Evolutionary conservation across 1,140 invertebrate species (phyloP).

Genomic region (Kradibia gibbosae): DNA sequence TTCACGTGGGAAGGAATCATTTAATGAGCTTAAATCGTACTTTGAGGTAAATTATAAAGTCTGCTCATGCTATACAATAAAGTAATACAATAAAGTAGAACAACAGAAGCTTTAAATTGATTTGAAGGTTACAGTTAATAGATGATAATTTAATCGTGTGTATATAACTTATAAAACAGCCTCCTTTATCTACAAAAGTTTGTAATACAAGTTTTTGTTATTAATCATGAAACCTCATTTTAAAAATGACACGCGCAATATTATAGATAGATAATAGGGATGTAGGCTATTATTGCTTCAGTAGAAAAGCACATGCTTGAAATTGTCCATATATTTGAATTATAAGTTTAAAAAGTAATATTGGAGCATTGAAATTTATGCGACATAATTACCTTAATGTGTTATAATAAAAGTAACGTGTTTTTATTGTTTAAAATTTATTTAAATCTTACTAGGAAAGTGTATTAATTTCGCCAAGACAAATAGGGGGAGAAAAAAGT

Average conservation of each 20-base stretch:
- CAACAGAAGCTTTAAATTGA: neutral
- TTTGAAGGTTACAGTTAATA: conserved; percentile 16
- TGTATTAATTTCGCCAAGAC: no score
- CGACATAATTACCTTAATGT: no score
- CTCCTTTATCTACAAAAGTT: conserved; percentile 25
- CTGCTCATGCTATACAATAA: neutral
- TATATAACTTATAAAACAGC: conserved; percentile 5
- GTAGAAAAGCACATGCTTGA: no score
- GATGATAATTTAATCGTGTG: neutral
- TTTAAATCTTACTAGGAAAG: no score
- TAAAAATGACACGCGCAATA: conserved; percentile 8
- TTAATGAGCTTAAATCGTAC: conserved; percentile 82
- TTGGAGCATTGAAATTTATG: no score
- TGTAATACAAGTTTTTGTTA: conserved; percentile 16
- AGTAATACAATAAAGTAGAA: neutral
- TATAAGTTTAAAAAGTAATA: no score
- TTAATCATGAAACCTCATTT: conserved; percentile 25
- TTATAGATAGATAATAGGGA: no score
- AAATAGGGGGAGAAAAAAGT: no score
- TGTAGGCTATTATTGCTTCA: no score
- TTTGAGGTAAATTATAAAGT: conserved; percentile 70
- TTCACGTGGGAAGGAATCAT: conserved; percentile 83
- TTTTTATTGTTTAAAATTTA: no score
- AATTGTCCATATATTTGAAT: no score
- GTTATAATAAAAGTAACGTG: no score